phyloP scores from a whole-genome alignment of 2,888 invertebrate species.

The Lagria hirta region DNA sequence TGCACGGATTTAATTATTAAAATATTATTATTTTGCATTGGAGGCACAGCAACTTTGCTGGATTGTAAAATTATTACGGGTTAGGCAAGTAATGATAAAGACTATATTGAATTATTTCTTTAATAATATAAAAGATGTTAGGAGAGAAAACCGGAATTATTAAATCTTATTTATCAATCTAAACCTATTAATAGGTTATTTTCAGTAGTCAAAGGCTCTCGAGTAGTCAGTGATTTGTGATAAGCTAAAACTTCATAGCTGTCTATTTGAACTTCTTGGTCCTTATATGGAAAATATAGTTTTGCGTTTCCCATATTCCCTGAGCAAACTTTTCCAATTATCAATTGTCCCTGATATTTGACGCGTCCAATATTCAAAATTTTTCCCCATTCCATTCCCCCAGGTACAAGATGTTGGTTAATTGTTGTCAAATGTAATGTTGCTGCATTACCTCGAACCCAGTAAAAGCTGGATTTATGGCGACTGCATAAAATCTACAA shows the following conservation, averaged over 20 bases:
- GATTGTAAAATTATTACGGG: too few relatives aligned
- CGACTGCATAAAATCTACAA: conserved; percentile 31
- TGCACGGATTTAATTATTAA: too few relatives aligned
- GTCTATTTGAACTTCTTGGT: conserved; percentile 13
- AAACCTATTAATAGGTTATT: too few relatives aligned
- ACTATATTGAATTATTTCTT: too few relatives aligned
- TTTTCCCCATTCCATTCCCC: conserved; percentile 27
- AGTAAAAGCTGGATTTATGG: conserved; percentile 21
- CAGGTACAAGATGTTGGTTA: conserved; percentile 28
- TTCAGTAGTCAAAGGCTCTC: too few relatives aligned
- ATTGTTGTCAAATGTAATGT: conserved; percentile 28
- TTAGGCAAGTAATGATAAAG: too few relatives aligned
- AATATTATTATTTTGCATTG: too few relatives aligned
- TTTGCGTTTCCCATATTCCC: conserved; percentile 20
- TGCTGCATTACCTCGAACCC: conserved; percentile 25
- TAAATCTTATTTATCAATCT: too few relatives aligned
- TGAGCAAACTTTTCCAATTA: conserved; percentile 29
- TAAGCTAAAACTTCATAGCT: conserved; percentile 27
- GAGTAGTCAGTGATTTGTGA: too few relatives aligned
- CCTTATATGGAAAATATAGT: conserved; percentile 23
- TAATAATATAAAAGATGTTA: too few relatives aligned
- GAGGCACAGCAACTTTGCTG: too few relatives aligned
- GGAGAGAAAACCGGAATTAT: too few relatives aligned
- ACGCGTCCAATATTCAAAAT: conserved; percentile 30
- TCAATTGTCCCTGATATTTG: conserved; percentile 28